A percentile compares a stretch with the other conserved stretches of the same genome.
Evolutionary conservation across 2,888 invertebrate species (phyloP).

Genomic region (Phytoseiulus persimilis): DNA sequence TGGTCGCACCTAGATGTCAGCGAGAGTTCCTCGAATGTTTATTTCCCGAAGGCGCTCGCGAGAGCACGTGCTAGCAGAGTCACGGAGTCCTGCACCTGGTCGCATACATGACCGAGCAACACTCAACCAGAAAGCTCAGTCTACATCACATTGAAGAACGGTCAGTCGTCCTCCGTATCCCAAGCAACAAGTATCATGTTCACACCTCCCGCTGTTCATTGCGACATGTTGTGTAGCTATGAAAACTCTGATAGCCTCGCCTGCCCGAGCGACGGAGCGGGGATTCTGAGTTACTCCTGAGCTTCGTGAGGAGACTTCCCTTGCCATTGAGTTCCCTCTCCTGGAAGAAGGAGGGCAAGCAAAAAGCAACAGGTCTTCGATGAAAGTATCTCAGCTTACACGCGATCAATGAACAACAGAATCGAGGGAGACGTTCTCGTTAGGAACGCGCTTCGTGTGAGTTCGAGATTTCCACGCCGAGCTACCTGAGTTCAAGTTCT

Average conservation of each 20-base stretch:
- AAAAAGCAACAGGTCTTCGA: neutral
- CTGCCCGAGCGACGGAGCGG: neutral
- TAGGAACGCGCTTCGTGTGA: neutral
- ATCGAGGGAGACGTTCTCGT: neutral
- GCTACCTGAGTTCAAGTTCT: too few species aligned
- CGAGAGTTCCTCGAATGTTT: neutral
- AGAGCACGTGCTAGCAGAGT: neutral
- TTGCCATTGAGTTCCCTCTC: neutral
- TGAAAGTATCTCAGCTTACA: neutral
- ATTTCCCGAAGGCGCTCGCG: neutral
- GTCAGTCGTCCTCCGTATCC: neutral
- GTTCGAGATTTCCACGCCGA: neutral
- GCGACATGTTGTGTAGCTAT: neutral
- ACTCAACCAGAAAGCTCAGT: neutral
- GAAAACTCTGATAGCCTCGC: neutral
- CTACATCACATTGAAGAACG: neutral
- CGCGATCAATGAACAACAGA: neutral
- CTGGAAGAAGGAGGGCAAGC: neutral
- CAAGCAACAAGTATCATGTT: neutral
- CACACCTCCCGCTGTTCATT: neutral
- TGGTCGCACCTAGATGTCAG: neutral
- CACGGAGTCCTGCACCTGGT: neutral
- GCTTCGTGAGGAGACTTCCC: neutral
- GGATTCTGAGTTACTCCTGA: neutral
- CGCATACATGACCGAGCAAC: neutral